These are phyloP conservation scores for Smittia aterrima DNA, from an alignment of 2,888 invertebrate genomes.

Conservation along the genomic window DNA sequence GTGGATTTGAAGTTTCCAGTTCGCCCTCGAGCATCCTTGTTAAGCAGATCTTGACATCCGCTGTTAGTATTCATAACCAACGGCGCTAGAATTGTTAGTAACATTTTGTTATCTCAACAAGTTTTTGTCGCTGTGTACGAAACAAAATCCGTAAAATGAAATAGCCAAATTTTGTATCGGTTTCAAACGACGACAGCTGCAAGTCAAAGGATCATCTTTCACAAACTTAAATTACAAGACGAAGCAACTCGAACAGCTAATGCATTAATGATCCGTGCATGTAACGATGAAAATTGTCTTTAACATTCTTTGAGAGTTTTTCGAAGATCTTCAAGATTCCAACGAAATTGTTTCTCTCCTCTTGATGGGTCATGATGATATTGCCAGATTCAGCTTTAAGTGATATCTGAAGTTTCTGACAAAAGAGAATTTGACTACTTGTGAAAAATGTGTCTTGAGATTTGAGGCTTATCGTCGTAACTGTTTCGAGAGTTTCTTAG, in stretches of 20 bases:
- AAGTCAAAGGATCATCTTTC: slow-evolving; percentile 2
- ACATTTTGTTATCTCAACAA: not conserved
- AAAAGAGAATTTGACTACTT: no score
- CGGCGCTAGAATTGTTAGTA: not conserved
- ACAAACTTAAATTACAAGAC: not conserved
- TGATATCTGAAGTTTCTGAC: no score
- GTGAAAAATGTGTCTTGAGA: no score
- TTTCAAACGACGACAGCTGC: slow-evolving; percentile 3
- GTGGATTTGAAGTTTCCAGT: not conserved
- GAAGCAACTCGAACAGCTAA: not conserved
- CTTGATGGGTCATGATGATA: no score
- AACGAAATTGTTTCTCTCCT: no score
- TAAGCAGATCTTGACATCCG: not conserved
- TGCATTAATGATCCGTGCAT: slow-evolving; percentile 4
- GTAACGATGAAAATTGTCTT: not conserved
- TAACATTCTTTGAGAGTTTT: no score
- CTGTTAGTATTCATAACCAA: not conserved
- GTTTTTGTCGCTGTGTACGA: not conserved
- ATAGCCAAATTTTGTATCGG: not conserved
- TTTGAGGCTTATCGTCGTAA: no score
- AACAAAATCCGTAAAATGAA: not conserved
- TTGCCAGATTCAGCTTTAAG: no score
- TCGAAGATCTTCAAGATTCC: no score
- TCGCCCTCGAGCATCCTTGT: slow-evolving; percentile 2
- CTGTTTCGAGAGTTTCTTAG: no score